These are phyloP conservation scores for Apoda limacodes DNA, from an alignment of 2,888 invertebrate species.

Conservation along the genomic window DNA sequence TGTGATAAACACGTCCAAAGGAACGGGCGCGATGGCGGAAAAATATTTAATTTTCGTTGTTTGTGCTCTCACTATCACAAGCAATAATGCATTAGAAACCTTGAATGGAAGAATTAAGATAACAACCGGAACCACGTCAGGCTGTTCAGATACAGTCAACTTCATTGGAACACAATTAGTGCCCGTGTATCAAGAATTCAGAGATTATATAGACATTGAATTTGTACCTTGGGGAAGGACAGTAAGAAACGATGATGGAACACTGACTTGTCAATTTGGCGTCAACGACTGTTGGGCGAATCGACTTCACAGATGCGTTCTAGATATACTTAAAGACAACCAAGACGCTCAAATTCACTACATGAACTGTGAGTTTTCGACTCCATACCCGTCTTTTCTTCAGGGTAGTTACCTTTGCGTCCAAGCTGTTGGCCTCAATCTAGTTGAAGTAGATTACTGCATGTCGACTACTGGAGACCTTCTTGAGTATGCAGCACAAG, in stretches of 20 bases:
- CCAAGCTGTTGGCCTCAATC: slow-evolving; percentile 30
- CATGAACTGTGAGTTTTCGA: slow-evolving; percentile 47
- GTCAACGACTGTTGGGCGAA: slow-evolving; percentile 52
- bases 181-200: slow-evolving; percentile 35
- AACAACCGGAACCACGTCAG: slow-evolving; percentile 40
- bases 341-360: slow-evolving; percentile 42
- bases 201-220: slow-evolving; percentile 41
- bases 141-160: slow-evolving; percentile 38
- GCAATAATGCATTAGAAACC: slow-evolving; percentile 23
- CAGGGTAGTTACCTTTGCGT: slow-evolving; percentile 40
- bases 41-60: neutral
- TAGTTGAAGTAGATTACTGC: slow-evolving; percentile 40
- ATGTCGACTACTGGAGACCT: slow-evolving; percentile 31
- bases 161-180: slow-evolving; percentile 35
- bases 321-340: slow-evolving; percentile 33
- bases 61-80: neutral
- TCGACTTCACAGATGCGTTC: slow-evolving; percentile 45
- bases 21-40: neutral
- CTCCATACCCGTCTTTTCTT: slow-evolving; percentile 29
- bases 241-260: slow-evolving; percentile 25
- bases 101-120: slow-evolving; percentile 46
- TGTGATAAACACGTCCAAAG: neutral
- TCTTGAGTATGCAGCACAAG: slow-evolving; percentile 35
- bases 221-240: slow-evolving; percentile 59
- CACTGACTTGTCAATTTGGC: slow-evolving; percentile 38